phyloP scores from a whole-genome alignment of 2,113 vertebrate genomes.

The Meriones unguiculatus region DNA sequence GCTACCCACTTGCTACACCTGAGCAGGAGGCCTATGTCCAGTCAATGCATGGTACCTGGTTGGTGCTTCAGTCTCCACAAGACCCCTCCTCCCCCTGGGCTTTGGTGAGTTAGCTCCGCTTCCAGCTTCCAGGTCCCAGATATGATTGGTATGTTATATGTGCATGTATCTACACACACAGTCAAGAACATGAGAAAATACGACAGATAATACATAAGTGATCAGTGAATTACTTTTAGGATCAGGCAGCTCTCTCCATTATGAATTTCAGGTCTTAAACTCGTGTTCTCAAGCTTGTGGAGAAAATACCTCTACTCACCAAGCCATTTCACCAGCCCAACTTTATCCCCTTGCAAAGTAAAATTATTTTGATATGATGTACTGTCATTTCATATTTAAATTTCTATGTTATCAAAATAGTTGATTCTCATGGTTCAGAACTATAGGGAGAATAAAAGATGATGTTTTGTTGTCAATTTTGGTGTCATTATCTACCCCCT shows the following conservation, averaged over 20 bases:
- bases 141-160: background rate
- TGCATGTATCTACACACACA: background rate
- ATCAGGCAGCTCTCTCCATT: background rate
- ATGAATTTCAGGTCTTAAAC: background rate
- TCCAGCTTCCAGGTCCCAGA: too few species aligned
- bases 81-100: too few species aligned
- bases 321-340: background rate
- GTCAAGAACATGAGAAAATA: background rate
- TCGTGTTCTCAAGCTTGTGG: background rate
- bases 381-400: background rate
- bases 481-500: constrained; percentile 7
- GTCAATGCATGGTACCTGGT: too few species aligned
- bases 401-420: background rate
- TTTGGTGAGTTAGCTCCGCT: too few species aligned
- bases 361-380: background rate
- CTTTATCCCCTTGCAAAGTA: background rate
- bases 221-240: background rate
- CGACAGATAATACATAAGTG: background rate
- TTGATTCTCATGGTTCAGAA: constrained; percentile 23
- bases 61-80: too few species aligned
- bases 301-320: background rate
- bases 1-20: too few species aligned
- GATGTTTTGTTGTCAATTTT: background rate
- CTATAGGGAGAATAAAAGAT: background rate
- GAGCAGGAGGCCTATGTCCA: too few species aligned